Evolutionary conservation across 2,888 invertebrate genomes (phyloP).

Genomic region (Leucania comma): DNA sequence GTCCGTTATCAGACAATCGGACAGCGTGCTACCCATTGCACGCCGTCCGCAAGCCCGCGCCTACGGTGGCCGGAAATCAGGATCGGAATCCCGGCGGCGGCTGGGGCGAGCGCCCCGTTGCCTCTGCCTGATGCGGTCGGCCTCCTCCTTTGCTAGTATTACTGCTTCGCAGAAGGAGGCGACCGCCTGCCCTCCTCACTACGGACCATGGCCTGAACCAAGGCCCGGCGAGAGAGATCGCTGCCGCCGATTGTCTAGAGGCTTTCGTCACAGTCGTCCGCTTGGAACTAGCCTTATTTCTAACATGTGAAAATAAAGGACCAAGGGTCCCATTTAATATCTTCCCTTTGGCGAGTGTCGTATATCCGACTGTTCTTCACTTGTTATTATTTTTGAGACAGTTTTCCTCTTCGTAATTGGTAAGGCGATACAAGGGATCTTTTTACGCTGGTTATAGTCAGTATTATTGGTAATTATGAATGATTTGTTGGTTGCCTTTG

Average conservation of each 20-base stretch:
- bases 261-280: neutral
- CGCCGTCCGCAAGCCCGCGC: too few relatives aligned
- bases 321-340: constrained; percentile 59
- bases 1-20: too few relatives aligned
- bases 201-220: too few relatives aligned
- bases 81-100: too few relatives aligned
- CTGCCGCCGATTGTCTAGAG: neutral
- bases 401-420: constrained; percentile 56
- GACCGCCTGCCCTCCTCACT: too few relatives aligned
- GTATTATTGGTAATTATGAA: constrained; percentile 49
- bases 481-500: constrained; percentile 44
- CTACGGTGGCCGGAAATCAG: too few relatives aligned
- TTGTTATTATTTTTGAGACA: constrained; percentile 59
- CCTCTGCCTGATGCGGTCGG: too few relatives aligned
- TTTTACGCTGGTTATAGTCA: constrained; percentile 33
- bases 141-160: too few relatives aligned
- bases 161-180: too few relatives aligned
- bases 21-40: too few relatives aligned
- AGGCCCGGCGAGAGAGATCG: too few relatives aligned
- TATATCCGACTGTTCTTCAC: constrained; percentile 49
- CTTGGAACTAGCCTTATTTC: constrained; percentile 15
- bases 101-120: too few relatives aligned
- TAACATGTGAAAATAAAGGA: constrained; percentile 53
- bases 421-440: constrained; percentile 49
- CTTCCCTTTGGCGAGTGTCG: constrained; percentile 52